Percentiles rank a stretch among this genome's conserved stretches.
phyloP scores from a whole-genome alignment of 2,888 invertebrate species.

The Tortricodes alternella region DNA sequence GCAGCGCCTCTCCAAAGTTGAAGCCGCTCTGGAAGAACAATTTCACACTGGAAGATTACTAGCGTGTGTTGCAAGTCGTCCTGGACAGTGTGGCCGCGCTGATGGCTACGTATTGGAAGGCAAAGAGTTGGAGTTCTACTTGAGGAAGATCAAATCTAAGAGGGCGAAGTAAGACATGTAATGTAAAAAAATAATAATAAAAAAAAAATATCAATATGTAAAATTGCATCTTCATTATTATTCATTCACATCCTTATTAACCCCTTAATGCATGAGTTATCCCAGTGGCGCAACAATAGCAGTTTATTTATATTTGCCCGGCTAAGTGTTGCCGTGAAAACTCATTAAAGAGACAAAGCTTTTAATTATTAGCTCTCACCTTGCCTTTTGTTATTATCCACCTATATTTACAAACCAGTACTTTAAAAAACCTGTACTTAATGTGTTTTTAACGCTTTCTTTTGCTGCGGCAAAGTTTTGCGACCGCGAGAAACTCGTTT shows the following conservation, averaged over 20 bases:
- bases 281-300: conserved; percentile 47
- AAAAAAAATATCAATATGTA: too few relatives aligned
- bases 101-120: conserved; percentile 99
- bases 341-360: conserved; percentile 61
- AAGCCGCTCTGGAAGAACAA: conserved; percentile 96
- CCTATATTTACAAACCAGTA: conserved; percentile 47
- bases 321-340: conserved; percentile 52
- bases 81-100: conserved; percentile 98
- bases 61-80: conserved; percentile 98
- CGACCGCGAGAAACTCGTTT: conserved; percentile 5
- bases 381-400: conserved; percentile 57
- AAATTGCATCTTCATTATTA: neutral
- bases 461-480: conserved; percentile 24
- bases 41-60: conserved; percentile 97
- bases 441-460: conserved; percentile 39
- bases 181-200: conserved; percentile 74
- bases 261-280: neutral
- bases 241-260: neutral
- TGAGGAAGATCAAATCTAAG: conserved; percentile 98
- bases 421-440: conserved; percentile 42
- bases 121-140: conserved; percentile 99
- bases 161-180: conserved; percentile 91
- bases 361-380: conserved; percentile 63
- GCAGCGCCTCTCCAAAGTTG: conserved; percentile 97
- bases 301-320: conserved; percentile 56